These are phyloP conservation scores for Larimichthys polyactis DNA, from an alignment of 2,113 vertebrate genomes.

Conservation along the genomic window DNA sequence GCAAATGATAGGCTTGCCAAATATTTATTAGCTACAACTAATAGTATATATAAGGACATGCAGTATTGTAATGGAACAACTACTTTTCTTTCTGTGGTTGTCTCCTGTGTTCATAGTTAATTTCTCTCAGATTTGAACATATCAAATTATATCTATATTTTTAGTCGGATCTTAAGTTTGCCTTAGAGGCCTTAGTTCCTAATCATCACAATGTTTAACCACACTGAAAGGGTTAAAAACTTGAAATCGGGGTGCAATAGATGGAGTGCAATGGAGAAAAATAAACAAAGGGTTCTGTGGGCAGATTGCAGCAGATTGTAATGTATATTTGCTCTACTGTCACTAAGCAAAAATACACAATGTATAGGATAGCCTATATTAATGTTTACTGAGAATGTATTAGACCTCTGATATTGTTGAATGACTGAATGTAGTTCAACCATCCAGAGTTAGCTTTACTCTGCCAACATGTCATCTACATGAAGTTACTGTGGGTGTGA, in stretches of 20 bases:
- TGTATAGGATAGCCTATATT: conserved; percentile 10
- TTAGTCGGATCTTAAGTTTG: conserved; percentile 35
- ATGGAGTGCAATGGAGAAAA: conserved; percentile 41
- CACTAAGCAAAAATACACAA: conserved; percentile 13
- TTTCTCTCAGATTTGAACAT: conserved; percentile 25
- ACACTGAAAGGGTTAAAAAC: conserved; percentile 40
- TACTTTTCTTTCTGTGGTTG: conserved; percentile 24
- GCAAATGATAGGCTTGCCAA: conserved; percentile 47
- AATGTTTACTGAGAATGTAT: conserved; percentile 34
- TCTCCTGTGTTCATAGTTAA: conserved; percentile 24
- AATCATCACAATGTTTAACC: conserved; percentile 8
- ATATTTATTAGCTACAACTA: conserved; percentile 56
- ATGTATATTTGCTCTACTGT: conserved; percentile 43
- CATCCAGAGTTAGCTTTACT: conserved; percentile 42
- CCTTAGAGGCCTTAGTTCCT: background rate
- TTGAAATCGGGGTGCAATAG: conserved; percentile 41
- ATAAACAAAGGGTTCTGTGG: conserved; percentile 59
- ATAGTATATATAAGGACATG: conserved; percentile 61
- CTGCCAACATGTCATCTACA: background rate
- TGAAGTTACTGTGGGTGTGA: conserved; percentile 40
- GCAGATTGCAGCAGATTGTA: conserved; percentile 54
- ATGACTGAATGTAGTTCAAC: conserved; percentile 26
- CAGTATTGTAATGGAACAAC: conserved; percentile 34
- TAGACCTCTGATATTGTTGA: conserved; percentile 16
- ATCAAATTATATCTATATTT: conserved; percentile 15